phyloP scores from a whole-genome alignment of 2,888 invertebrate genomes.

The Leucophenga maculata region DNA sequence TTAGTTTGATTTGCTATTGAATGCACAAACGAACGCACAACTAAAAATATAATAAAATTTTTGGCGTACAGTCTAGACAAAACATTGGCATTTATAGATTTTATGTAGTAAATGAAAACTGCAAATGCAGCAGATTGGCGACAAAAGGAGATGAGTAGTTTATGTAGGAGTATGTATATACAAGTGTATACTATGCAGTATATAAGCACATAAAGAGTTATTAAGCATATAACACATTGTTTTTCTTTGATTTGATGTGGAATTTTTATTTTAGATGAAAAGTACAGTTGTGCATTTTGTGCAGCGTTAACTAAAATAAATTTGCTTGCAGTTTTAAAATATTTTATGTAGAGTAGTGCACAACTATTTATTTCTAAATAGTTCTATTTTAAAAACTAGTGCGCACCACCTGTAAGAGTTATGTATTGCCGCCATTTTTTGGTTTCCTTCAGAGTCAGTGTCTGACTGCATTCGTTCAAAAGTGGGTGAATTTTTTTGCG shows the following conservation, averaged over 20 bases:
- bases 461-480: neutral
- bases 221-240: neutral
- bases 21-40: slow-evolving; percentile 14
- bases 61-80: slow-evolving; percentile 29
- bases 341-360: neutral
- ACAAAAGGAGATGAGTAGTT: neutral
- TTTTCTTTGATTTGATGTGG: neutral
- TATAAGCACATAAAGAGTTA: neutral
- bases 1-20: slow-evolving; percentile 57
- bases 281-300: slow-evolving; percentile 25
- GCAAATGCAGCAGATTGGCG: slow-evolving; percentile 9
- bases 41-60: slow-evolving; percentile 25
- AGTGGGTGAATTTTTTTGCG: slow-evolving; percentile 15
- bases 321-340: neutral
- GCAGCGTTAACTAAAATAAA: neutral
- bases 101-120: slow-evolving; percentile 5
- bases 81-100: slow-evolving; percentile 4
- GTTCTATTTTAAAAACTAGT: slow-evolving; percentile 10
- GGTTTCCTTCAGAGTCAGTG: slow-evolving; percentile 9
- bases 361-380: neutral
- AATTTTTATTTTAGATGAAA: neutral
- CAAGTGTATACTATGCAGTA: neutral
- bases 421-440: neutral
- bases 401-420: slow-evolving; percentile 10
- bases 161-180: neutral